phyloP scores from a whole-genome alignment of 2,113 vertebrate genomes.

The Picathartes gymnocephalus region DNA sequence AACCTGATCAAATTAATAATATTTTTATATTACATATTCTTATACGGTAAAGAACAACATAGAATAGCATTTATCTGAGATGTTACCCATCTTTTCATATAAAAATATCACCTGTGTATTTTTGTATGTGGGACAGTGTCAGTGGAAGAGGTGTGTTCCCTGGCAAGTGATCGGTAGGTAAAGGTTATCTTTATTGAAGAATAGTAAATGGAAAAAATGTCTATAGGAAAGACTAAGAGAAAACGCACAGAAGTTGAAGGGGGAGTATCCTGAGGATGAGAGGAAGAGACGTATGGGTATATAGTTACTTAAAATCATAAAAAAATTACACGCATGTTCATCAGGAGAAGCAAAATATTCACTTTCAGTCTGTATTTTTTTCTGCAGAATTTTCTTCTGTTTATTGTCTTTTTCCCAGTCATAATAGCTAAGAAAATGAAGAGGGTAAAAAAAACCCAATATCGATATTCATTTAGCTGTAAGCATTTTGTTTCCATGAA shows the following conservation, averaged over 20 bases:
- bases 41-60: not conserved
- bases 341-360: not conserved
- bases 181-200: not conserved
- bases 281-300: not conserved
- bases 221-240: not conserved
- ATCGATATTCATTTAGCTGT: not conserved
- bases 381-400: not conserved
- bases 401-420: not conserved
- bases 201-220: not conserved
- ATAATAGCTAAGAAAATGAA: not conserved
- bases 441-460: fast-evolving
- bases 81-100: not conserved
- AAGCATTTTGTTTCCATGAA: not conserved
- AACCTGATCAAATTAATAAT: not conserved
- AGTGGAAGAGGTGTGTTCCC: not conserved
- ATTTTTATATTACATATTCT: not conserved
- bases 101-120: not conserved
- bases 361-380: not conserved
- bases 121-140: not conserved
- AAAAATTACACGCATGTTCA: not conserved
- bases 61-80: not conserved
- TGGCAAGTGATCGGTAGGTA: not conserved
- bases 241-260: not conserved
- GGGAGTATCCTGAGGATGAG: not conserved
- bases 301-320: not conserved